Base-by-base conservation (phyloP, 2,888 invertebrate species). In the Mythimna lalbum region DNA sequence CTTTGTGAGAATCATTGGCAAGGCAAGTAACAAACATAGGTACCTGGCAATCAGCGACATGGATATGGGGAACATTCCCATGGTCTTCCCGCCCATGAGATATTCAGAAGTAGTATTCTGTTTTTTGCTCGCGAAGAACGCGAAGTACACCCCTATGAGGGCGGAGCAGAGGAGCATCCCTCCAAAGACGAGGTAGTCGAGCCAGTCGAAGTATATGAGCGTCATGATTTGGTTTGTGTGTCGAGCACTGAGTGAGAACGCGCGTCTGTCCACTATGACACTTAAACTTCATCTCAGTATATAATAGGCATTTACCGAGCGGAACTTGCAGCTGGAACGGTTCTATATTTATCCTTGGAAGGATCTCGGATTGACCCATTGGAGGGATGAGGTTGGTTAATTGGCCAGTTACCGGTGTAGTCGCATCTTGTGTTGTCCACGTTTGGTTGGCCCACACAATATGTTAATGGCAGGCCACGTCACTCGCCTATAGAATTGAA, bases 1-100 rank as follows among this genome's bases (percentile, higher is more conserved):
- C 7, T 33, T 47, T 4, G 7, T 52, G 31, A 36, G n/a, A 50
- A 47, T 39, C 21, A 53, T 50, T 59, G 21, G 55, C 63, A 56
- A 53, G 21, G 61, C 39, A 49, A 76, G 33, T 62, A 76, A 63
- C 17, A 64, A 81, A 72, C 33, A 69, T 55, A 68, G 55, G 93
- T 96, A 97, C 97, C 97, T 97, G 86, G 98, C 97, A 81, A 98
- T 97, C 72, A 98, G 92, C 19, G 97, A 98, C 97, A 98, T 97
- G 64, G 98, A 97, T 87, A 98, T 97, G 0, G 98, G 98, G 84
- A 98, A 97, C 83, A 98, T 97, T n/a, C 97, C 97, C 97, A 98
- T 97, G 14, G 97, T 97, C 87, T 97, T 97, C 31, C 98, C 97
- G 9, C 98, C 98, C 96, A 98, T 97, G 69, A 98, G 95, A 85